These are phyloP conservation scores for Luperina nickerlii DNA, from an alignment of 2,888 invertebrate species.

Conservation along the genomic window DNA sequence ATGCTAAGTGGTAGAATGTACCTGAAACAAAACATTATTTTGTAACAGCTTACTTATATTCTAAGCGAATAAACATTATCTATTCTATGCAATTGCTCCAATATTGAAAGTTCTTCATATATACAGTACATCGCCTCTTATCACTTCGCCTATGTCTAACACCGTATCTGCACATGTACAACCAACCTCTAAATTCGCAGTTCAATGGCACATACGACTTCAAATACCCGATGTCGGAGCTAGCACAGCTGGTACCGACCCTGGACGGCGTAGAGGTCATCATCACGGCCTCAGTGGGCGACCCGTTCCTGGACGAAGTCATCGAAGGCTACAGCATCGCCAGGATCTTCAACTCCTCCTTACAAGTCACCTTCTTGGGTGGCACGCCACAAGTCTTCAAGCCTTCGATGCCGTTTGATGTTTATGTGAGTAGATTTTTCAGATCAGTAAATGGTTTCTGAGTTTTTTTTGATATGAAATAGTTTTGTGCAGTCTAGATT, in stretches of 20 bases:
- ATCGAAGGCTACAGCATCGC: conserved; percentile 97
- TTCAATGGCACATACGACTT: conserved; percentile 97
- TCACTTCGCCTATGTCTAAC: neutral
- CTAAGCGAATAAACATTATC: neutral
- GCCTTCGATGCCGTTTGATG: conserved; percentile 97
- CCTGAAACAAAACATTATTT: neutral
- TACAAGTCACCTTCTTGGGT: conserved; percentile 96
- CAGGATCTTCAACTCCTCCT: conserved; percentile 96
- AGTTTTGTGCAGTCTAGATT: no score
- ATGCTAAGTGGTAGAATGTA: neutral
- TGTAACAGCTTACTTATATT: neutral
- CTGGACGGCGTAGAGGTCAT: conserved; percentile 95
- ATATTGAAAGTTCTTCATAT: neutral
- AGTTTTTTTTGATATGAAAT: no score
- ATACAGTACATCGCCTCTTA: neutral
- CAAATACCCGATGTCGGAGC: conserved; percentile 95
- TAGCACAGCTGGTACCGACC: conserved; percentile 92
- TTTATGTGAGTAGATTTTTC: conserved; percentile 91
- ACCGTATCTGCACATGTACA: neutral
- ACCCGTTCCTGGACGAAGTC: conserved; percentile 95
- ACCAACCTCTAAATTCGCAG: conserved; percentile 79
- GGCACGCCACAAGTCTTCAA: conserved; percentile 98
- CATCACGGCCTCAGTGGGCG: conserved; percentile 96
- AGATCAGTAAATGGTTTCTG: no score
- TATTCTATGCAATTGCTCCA: neutral